Evolutionary conservation across 1,140 invertebrate genomes (phyloP).

Genomic region (Nasonia giraulti): DNA sequence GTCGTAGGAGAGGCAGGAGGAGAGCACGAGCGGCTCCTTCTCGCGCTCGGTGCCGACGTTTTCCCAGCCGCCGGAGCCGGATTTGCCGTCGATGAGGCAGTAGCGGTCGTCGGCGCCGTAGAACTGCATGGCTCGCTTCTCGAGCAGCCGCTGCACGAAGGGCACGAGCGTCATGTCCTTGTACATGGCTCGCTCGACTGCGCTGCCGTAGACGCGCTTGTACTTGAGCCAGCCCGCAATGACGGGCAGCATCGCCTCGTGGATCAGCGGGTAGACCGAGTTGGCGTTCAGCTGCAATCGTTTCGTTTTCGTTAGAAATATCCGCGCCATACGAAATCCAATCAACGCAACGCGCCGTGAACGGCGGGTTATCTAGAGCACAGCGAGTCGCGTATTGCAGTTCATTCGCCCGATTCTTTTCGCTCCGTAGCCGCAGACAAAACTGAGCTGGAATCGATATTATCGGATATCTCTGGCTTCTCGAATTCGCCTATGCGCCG

Average conservation of each 20-base stretch:
- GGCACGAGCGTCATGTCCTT: conserved; percentile 75
- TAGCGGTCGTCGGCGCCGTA: conserved; percentile 73
- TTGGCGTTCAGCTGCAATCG: conserved; percentile 69
- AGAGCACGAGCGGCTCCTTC: conserved; percentile 71
- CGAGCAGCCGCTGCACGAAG: conserved; percentile 76
- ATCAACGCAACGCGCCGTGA: not conserved
- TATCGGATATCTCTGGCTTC: not conserved
- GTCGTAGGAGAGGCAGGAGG: conserved; percentile 76
- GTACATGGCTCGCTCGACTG: conserved; percentile 75
- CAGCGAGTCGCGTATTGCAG: not conserved
- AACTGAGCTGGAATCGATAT: not conserved
- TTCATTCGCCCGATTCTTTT: conserved; percentile 3
- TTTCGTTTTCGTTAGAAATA: not conserved
- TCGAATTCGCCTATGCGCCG: not conserved
- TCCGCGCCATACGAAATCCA: not conserved
- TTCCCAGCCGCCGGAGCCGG: conserved; percentile 74
- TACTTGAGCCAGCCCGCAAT: conserved; percentile 70
- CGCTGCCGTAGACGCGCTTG: conserved; percentile 72
- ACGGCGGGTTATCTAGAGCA: not conserved
- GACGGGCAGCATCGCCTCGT: conserved; percentile 71
- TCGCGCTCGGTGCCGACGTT: conserved; percentile 72
- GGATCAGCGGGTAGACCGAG: conserved; percentile 73
- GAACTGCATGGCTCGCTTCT: conserved; percentile 76
- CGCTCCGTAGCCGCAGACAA: not conserved
- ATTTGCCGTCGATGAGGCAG: conserved; percentile 72